These are phyloP conservation scores for Campoletis sonorensis DNA, from an alignment of 1,140 invertebrate species.

Conservation along the genomic window DNA sequence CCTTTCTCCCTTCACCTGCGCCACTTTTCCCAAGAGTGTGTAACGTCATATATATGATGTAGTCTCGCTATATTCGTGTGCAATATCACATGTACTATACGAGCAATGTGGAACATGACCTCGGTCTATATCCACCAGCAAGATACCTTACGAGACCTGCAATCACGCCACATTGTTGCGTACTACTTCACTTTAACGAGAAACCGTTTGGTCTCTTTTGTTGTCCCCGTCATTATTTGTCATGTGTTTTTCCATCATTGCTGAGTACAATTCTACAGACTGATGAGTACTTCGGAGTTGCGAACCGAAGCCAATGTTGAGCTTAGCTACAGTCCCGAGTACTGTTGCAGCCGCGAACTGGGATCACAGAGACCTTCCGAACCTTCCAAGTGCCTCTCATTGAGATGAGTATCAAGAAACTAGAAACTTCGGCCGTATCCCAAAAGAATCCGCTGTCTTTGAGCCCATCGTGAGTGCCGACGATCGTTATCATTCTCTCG, in stretches of 20 bases:
- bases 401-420: too few relatives aligned
- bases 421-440: too few relatives aligned
- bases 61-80: background rate
- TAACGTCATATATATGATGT: background rate
- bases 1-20: too few relatives aligned
- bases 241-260: background rate
- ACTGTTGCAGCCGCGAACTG: too few relatives aligned
- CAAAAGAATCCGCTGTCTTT: too few relatives aligned
- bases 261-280: background rate
- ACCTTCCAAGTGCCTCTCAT: too few relatives aligned
- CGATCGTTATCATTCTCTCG: background rate
- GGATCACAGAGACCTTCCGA: too few relatives aligned
- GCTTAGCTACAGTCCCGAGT: too few relatives aligned
- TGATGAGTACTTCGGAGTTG: background rate
- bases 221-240: background rate
- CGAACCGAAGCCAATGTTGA: background rate
- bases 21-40: constrained; percentile 13
- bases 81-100: background rate
- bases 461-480: background rate
- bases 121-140: background rate
- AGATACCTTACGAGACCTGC: background rate
- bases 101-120: constrained; percentile 3
- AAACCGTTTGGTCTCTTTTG: background rate
- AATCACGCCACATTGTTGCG: background rate
- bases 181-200: background rate